Evolutionary conservation across 2,797 vertebrate species (phyloP), one percentile per base, ranked within the genome.

Genomic region (Sebastes variabilis): DNA sequence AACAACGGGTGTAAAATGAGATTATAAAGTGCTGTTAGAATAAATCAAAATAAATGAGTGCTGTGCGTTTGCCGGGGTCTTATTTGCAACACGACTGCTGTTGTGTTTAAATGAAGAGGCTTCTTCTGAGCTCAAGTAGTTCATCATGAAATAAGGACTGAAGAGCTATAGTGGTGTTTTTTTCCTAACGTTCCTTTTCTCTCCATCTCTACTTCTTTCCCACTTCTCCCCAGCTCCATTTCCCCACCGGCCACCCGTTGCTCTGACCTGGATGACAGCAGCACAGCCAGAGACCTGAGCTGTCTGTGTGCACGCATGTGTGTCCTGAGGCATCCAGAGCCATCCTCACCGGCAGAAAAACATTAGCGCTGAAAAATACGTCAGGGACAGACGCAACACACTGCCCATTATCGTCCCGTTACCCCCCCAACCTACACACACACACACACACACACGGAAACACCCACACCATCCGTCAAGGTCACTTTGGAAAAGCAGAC

Each of bases 331-430:
- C 72, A 27, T 77, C 62, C 56, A 49, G 56, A 66, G 64, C 68
- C 58, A 77, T 66, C 70, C 84, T 83, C 80, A 56, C 38, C 70
- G 75, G 85, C 66, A 83, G 61, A 89, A 81, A 87, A 81, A 86
- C 85, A 90, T 91, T 83, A 84, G 80, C 86, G 66, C 75, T 75
- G 73, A 73, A 79, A 84, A 77, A 80, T 75, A 84, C 66, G 14
- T 74, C 69, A 59, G 80, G 81, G 88, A 85, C 79, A 78, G 75
- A 81, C 3, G 18, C 75, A 61, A 72, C 72, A 68, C 77, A 36
- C 66, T 72, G 64, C 46, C 88, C 81, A 79, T 81, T 84, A 74
- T 22, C 32, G 18, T 46, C 36, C 22, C 3, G 1, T 59, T 27
- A 65, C 9, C 16, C 22, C 18, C 30, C 62, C 22, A 60, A 54